A percentile compares a stretch with the other conserved stretches of the same genome.
phyloP scores from a whole-genome alignment of 2,888 invertebrate species.

The Agrenia bidenticulata region DNA sequence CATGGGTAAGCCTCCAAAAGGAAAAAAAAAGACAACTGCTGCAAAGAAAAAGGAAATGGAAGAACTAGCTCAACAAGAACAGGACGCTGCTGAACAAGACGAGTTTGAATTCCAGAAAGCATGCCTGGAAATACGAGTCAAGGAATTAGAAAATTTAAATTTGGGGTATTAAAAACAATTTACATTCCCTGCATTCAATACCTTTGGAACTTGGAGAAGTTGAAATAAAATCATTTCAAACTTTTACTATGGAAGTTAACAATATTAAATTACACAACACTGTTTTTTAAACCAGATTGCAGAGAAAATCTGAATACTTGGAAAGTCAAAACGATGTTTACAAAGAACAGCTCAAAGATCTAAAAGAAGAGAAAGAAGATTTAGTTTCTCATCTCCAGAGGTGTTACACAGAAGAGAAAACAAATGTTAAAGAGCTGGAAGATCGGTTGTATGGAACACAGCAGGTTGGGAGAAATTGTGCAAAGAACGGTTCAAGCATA shows the following conservation, averaged over 20 bases:
- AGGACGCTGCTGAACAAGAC: slow-evolving; percentile 40
- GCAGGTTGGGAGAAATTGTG: no score
- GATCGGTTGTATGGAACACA: slow-evolving; percentile 51
- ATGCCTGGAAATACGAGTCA: slow-evolving; percentile 49
- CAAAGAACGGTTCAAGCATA: no score
- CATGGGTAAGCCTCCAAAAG: slow-evolving; percentile 23
- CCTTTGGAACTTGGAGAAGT: background rate
- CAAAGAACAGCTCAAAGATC: slow-evolving; percentile 47
- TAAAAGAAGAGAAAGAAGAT: slow-evolving; percentile 48
- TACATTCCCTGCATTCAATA: background rate
- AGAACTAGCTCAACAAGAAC: slow-evolving; percentile 32
- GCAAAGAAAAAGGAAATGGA: slow-evolving; percentile 33
- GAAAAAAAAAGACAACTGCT: slow-evolving; percentile 37
- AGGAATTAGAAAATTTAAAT: slow-evolving; percentile 50
- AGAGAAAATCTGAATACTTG: slow-evolving; percentile 50
- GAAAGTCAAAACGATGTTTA: slow-evolving; percentile 50
- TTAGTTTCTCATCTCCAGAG: slow-evolving; percentile 48
- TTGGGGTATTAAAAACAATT: slow-evolving; percentile 28
- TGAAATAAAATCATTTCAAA: background rate
- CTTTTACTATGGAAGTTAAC: slow-evolving; percentile 1
- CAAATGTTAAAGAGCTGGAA: slow-evolving; percentile 49
- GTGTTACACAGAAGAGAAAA: slow-evolving; percentile 42
- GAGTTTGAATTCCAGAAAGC: slow-evolving; percentile 50
- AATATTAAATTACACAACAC: slow-evolving; percentile 6
- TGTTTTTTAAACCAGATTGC: slow-evolving; percentile 38